phyloP scores from a whole-genome alignment of 2,888 invertebrate species.

The Agelastica alni region DNA sequence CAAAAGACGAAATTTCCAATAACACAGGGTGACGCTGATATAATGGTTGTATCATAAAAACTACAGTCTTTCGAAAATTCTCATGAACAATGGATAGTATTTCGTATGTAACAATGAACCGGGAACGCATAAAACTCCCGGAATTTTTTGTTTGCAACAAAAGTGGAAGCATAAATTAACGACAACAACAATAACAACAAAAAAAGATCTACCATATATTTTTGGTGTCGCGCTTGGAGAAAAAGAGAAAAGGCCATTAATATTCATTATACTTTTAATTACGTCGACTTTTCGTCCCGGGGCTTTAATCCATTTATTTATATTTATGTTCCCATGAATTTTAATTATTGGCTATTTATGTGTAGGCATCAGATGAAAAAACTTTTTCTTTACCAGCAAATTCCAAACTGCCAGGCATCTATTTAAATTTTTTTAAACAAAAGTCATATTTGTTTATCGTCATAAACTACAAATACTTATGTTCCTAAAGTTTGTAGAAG shows the following conservation, averaged over 20 bases:
- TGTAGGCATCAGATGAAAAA: conserved; percentile 23
- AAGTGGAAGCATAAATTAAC: conserved; percentile 34
- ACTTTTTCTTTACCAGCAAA: conserved; percentile 22
- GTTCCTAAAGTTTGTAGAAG: too few relatives aligned
- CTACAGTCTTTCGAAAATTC: too few relatives aligned
- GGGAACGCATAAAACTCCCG: conserved; percentile 14
- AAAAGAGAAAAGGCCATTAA: conserved; percentile 43
- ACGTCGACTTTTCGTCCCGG: conserved; percentile 48
- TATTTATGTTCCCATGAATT: conserved; percentile 53
- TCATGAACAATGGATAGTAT: too few relatives aligned
- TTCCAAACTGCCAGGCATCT: conserved; percentile 16
- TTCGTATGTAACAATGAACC: not conserved
- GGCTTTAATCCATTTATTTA: conserved; percentile 52
- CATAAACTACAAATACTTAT: too few relatives aligned
- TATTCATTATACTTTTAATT: conserved; percentile 53
- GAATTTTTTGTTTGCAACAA: conserved; percentile 23
- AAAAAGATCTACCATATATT: too few relatives aligned
- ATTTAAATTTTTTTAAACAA: too few relatives aligned
- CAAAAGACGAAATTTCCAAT: too few relatives aligned
- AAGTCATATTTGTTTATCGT: too few relatives aligned
- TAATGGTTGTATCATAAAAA: too few relatives aligned
- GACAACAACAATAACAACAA: too few relatives aligned
- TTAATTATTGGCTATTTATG: conserved; percentile 42
- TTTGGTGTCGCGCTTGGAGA: conserved; percentile 39
- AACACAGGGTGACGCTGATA: too few relatives aligned